Evolutionary conservation across 2,797 vertebrate genomes (phyloP).

Genomic region (Pseudopleuronectes americanus): DNA sequence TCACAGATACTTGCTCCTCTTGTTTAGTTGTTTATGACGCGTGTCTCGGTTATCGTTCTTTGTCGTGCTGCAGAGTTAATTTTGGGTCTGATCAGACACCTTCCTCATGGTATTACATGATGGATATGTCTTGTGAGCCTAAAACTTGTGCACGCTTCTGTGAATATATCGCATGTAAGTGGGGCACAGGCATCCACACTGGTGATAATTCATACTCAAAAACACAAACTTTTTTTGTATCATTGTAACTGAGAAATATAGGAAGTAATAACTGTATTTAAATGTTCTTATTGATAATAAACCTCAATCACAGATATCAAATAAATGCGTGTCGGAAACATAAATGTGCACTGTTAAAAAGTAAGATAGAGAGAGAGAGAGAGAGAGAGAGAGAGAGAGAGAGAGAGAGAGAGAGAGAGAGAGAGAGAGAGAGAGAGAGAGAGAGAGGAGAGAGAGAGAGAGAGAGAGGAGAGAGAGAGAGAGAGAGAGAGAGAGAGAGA

Average conservation of each 20-base stretch:
- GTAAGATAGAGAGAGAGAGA: too few species aligned
- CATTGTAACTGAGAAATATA: background rate
- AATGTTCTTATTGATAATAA: background rate
- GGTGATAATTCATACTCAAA: background rate
- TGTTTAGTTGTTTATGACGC: background rate
- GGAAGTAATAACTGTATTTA: background rate
- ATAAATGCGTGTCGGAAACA: too few species aligned
- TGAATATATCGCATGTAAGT: background rate
- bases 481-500: too few species aligned
- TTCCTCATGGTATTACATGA: background rate
- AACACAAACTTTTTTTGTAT: slow-evolving; percentile 1
- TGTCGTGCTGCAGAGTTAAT: background rate
- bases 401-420: too few species aligned
- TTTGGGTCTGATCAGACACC: background rate
- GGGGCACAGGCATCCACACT: background rate
- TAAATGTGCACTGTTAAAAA: too few species aligned
- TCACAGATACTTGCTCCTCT: background rate
- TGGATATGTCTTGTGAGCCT: background rate
- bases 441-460: too few species aligned
- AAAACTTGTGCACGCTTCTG: background rate
- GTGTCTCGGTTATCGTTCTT: background rate
- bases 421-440: too few species aligned
- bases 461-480: too few species aligned
- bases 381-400: too few species aligned
- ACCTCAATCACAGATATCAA: slow-evolving; percentile 4